Evolutionary conservation across 1,140 invertebrate genomes (phyloP), one percentile per base, ranked within the genome.

Genomic region (Nomia melanderi): DNA sequence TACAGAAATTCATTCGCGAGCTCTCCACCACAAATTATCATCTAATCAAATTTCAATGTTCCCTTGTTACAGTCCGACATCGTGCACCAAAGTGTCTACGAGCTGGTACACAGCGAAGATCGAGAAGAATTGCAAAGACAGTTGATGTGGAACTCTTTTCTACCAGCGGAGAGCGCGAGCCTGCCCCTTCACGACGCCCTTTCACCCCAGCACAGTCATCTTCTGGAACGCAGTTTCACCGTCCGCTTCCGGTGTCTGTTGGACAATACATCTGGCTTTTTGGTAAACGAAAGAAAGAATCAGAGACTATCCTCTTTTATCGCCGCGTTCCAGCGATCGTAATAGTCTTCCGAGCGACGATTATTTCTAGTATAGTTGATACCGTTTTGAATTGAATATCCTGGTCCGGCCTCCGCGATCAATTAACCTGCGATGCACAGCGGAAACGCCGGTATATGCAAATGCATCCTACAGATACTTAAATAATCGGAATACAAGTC

Each of bases 211-310:
- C 96, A 98, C 92, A 94, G 94, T 75, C 95, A 97, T 87, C 95
- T 98, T 73, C 94, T 99, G 66, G 96, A 97, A 90, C 94, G 98
- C 87, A 98, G 97, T 92, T 99, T 99, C 90, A 99, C 98, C 65
- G 98, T 99, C 77, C 95, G 98, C 85, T 99, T 99, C 94, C 95
- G 98, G 86, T 99, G 99, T 94, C 94, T 99, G 27, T 93, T 99
- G 77, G 99, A 99, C 93, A 99, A 99, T 92, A 99, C 99, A 83
- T 99, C 98, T 73, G 99, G 99, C 60, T 99, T 99, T 93, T 94
- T 99, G 93, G 98, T 99, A 50, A 50, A 20, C 20, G 8, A 36
- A 36, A 36, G 8, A 36, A 36, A 36, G 8, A 5, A 8, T 36
- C 33, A 36, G 33, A 36, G 8, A 36, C n/a, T 36, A 36, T 5